A percentile compares a stretch with the other conserved stretches of the same genome.
phyloP scores from a whole-genome alignment of 1,140 invertebrate genomes.

The Lasioglossum baleicum region DNA sequence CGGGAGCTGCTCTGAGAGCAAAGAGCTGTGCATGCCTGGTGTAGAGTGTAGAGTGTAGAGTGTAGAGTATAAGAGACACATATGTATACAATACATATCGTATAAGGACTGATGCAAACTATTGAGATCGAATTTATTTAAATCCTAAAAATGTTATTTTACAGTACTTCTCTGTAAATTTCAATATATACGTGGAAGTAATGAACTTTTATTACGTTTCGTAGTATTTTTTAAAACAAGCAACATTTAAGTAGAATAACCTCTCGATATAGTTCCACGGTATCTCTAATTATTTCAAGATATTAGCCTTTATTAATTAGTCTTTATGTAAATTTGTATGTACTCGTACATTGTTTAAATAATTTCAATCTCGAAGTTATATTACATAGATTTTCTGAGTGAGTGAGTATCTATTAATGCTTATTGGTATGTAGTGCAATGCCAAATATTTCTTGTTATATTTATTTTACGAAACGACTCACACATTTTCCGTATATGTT shows the following conservation, averaged over 20 bases:
- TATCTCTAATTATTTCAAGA: too few relatives aligned
- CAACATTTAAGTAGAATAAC: too few relatives aligned
- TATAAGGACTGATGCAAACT: background rate
- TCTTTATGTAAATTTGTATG: too few relatives aligned
- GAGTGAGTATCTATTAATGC: background rate
- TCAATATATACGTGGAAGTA: too few relatives aligned
- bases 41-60: too few relatives aligned
- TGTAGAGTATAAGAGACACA: background rate
- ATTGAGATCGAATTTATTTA: background rate
- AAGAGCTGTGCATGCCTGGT: too few relatives aligned
- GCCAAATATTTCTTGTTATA: background rate
- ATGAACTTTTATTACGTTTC: too few relatives aligned
- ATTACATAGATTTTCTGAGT: too few relatives aligned
- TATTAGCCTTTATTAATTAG: too few relatives aligned
- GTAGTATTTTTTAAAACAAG: background rate
- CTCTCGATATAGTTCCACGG: background rate
- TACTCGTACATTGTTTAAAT: background rate
- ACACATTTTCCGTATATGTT: background rate
- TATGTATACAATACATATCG: too few relatives aligned
- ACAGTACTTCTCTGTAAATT: too few relatives aligned
- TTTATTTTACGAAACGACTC: constrained; percentile 15
- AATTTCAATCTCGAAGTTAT: background rate
- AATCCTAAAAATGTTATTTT: background rate
- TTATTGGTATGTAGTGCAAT: background rate
- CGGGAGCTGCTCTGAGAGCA: too few relatives aligned